A percentile compares a stretch with the other conserved stretches of the same genome.
These are phyloP conservation scores for Melanotaenia trifasciata DNA, from an alignment of 2,797 vertebrate genomes.

Conservation along the genomic window DNA sequence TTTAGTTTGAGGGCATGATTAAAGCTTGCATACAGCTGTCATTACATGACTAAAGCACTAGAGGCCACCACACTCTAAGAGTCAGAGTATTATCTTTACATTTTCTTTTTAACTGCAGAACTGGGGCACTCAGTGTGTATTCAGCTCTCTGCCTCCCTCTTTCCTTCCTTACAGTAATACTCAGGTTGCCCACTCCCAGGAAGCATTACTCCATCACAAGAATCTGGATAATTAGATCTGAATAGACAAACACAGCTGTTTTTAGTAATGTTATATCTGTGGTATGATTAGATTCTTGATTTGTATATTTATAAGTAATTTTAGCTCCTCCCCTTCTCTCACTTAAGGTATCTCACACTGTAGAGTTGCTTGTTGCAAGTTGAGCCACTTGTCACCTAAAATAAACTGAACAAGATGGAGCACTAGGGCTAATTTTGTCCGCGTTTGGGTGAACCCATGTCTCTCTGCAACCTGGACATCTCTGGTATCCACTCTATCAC, in stretches of 20 bases:
- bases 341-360: not conserved
- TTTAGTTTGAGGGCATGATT: not conserved
- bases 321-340: not conserved
- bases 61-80: slow-evolving; percentile 53
- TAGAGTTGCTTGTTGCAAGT: slow-evolving; percentile 22
- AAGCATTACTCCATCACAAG: not conserved
- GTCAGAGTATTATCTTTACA: not conserved
- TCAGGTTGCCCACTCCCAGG: not conserved
- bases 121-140: not conserved
- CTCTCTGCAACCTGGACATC: slow-evolving; percentile 65
- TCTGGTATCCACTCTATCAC: slow-evolving; percentile 66
- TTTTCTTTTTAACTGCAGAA: not conserved
- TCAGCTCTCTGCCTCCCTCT: not conserved
- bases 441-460: slow-evolving; percentile 53
- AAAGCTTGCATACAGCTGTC: not conserved
- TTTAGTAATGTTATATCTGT: not conserved
- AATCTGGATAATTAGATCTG: not conserved
- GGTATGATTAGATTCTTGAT: not conserved
- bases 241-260: not conserved
- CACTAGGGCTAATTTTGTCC: slow-evolving; percentile 57
- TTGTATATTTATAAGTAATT: not conserved
- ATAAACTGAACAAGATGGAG: slow-evolving; percentile 54
- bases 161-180: not conserved
- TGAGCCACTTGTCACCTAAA: slow-evolving; percentile 45
- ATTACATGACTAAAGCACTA: slow-evolving; percentile 38